Evolutionary conservation across 2,888 invertebrate genomes (phyloP), one percentile per base, ranked within the genome.

Genomic region (Aproaerema taeniolella): DNA sequence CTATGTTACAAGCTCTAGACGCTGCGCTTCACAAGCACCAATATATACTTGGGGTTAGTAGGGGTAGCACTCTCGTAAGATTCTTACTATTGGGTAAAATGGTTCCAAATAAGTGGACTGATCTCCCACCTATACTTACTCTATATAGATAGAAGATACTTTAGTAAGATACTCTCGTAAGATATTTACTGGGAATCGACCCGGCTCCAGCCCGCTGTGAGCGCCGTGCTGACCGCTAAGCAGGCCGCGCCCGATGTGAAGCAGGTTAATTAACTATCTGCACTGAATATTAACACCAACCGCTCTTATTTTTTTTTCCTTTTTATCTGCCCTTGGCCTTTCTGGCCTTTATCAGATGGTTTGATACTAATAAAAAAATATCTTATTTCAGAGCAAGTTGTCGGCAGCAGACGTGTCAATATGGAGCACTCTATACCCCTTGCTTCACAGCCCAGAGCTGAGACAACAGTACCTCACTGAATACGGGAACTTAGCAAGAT

Each of bases 351-450:
- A n/a, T n/a, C n/a, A n/a, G n/a, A n/a, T n/a, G n/a, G n/a, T n/a
- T n/a, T n/a, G n/a, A n/a, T n/a, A n/a, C n/a, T n/a, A n/a, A n/a
- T n/a, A n/a, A n/a, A n/a, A n/a, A n/a, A n/a, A 24, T 62, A 29
- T 29, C 4, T 26, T 5, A 33, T 54, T 87, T 38, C 67, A 92
- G 91, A 85, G 88, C 42, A 87, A 88, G 47, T 41, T 93, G 15
- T 89, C 91, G 12, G 81, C 91, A 2, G 92, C 91, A 0, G 95
- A 95, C 72, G 78, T 93, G 38, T 88, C 90, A 2, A 79, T 95
- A 45, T 95, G 93, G 93, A 89, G 90, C 29, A 89, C 91, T 1
- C 53, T 95, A 2, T 93, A 92, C 60, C 93, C 92, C 0, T 54
- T 93, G 1, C 70, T 85, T 43, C 77, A 82, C 49, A 90, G 89